Evolutionary conservation across 2,797 vertebrate species (phyloP).

Genomic region (Chelon labrosus): DNA sequence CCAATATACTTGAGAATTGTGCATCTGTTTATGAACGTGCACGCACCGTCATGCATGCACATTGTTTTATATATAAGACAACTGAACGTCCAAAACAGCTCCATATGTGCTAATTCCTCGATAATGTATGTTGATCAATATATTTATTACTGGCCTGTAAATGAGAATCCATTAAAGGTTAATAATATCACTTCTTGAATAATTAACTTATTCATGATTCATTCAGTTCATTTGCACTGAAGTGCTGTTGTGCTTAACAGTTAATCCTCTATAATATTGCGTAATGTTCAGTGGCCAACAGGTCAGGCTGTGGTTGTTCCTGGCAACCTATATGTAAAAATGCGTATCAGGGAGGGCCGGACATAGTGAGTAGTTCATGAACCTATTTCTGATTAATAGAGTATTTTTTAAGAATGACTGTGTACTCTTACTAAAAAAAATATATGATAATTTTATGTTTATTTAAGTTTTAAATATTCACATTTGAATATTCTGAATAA

Average conservation of each 20-base stretch:
- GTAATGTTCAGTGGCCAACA: neutral
- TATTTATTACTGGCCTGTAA: too few relatives aligned
- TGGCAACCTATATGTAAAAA: neutral
- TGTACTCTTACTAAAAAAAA: neutral
- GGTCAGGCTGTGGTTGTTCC: neutral
- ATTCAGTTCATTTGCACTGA: neutral
- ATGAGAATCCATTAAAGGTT: neutral
- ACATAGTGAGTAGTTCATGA: neutral
- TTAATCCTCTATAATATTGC: too few relatives aligned
- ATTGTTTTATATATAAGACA: neutral
- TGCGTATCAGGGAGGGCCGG: neutral
- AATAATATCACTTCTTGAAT: too few relatives aligned
- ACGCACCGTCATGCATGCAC: neutral
- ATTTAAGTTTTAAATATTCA: constrained; percentile 1
- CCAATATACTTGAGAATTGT: neutral
- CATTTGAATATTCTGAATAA: constrained; percentile 5
- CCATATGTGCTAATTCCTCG: neutral
- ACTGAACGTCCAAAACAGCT: too few relatives aligned
- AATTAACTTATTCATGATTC: neutral
- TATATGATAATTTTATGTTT: too few relatives aligned
- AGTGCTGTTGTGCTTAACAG: too few relatives aligned
- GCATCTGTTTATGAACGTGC: neutral
- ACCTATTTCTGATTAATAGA: too few relatives aligned
- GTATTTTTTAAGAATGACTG: neutral
- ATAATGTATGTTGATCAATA: neutral